Base-by-base conservation (phyloP, 2,797 vertebrate genomes). In the Falco concolor region DNA sequence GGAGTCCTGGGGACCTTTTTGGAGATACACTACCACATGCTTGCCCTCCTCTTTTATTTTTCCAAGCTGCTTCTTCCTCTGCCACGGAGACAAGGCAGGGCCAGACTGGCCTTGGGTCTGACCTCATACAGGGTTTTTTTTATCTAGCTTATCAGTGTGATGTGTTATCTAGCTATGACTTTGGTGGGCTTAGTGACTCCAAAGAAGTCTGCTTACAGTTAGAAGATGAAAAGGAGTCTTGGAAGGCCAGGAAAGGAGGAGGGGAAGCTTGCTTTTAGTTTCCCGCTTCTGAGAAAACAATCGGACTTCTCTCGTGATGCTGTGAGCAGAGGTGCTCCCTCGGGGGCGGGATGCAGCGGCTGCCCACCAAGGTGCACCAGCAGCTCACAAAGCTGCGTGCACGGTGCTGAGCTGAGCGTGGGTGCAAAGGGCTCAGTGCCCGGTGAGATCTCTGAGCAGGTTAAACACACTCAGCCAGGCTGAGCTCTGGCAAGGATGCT, bases 391-490 rank as follows among this genome's bases (percentile, higher is more conserved):
- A 14, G 25, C 23, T 22, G 38, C 0, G 1, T 23, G n/a, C 21
- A 10, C 1, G 3, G 32, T 23, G 1, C 0, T 14, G 45, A 18
- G 13, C 28, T 13, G 27, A 63, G 38, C 25, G n/a, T 2, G 30
- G 34, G 28, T 65, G 67, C 11, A 40, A 44, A 77, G 22, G 38
- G 60, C 42, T 60, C 1, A 0, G 8, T 24, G 59, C 15, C n/a
- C 3, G 0, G 22, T 5, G 5, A 2, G 67, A 53, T 67, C 27
- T 52, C 44, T n/a, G 34, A 68, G 67, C 19, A 84, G 76, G 44
- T 86, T 84, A 34, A 79, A 72, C 0, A 1, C 14, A 36, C 78
- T 69, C 61, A 68, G 34, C 17, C 27, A 38, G 69, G 47, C 69
- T 76, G 17, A 77, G 67, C 45, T 54, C 44, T 87, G 94, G 67